Evolutionary conservation across 2,113 vertebrate species (phyloP).

Genomic region (Pontoporia blainvillei): DNA sequence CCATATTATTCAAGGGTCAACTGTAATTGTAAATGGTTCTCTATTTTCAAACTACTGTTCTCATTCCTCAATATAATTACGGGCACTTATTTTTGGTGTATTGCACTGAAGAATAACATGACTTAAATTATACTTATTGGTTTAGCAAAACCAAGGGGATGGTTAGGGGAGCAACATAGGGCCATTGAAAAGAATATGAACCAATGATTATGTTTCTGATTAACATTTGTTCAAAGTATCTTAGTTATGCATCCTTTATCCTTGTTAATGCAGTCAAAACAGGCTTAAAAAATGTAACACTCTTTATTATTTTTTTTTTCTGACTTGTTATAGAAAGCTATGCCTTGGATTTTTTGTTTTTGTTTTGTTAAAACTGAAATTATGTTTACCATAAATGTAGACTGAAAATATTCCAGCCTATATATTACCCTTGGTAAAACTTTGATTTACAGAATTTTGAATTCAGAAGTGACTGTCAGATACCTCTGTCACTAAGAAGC

Average conservation of each 20-base stretch:
- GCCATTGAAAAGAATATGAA: neutral
- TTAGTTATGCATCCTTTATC: neutral
- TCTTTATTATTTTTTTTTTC: neutral
- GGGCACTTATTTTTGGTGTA: neutral
- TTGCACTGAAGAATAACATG: neutral
- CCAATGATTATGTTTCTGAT: neutral
- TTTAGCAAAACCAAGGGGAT: neutral
- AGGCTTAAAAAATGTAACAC: neutral
- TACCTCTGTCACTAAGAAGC: neutral
- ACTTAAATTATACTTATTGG: neutral
- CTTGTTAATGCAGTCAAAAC: neutral
- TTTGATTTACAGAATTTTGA: neutral
- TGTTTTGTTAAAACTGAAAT: constrained; percentile 28
- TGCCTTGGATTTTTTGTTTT: neutral
- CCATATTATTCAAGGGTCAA: neutral
- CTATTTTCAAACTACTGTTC: neutral
- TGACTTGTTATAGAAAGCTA: neutral
- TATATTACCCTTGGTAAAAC: neutral
- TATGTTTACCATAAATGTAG: neutral
- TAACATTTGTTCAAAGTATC: neutral
- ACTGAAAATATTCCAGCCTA: neutral
- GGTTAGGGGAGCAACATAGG: neutral
- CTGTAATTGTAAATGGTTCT: neutral
- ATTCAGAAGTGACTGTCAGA: neutral
- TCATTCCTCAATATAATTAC: neutral